Conservation (phyloP, 1,140 invertebrate genomes). For the Glossosoma conforme region DNA sequence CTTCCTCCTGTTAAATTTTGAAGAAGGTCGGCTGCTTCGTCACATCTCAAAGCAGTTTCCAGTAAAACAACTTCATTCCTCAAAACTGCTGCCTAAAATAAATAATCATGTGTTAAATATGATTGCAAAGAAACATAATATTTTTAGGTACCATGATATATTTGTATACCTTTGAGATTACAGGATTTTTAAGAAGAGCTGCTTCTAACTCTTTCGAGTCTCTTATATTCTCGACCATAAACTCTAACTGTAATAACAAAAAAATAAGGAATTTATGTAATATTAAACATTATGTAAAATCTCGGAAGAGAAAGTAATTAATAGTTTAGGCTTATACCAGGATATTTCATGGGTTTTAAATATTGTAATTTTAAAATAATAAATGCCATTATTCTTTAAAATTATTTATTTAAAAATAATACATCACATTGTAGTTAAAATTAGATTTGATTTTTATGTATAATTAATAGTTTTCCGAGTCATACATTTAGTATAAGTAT, state of each 20-base stretch:
- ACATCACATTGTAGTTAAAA: too few species aligned
- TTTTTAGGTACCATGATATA: not conserved
- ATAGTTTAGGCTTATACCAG: too few species aligned
- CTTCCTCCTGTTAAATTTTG: slow-evolving; percentile 15
- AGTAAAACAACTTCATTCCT: slow-evolving; percentile 24
- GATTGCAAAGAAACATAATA: not conserved
- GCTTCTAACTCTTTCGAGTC: slow-evolving; percentile 17
- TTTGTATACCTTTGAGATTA: slow-evolving; percentile 18
- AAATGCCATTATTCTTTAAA: too few species aligned
- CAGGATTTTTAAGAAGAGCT: slow-evolving; percentile 13
- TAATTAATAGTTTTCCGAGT: too few species aligned
- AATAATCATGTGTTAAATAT: not conserved
- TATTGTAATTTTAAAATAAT: too few species aligned
- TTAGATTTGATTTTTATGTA: too few species aligned
- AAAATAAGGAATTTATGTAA: too few species aligned
- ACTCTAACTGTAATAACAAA: slow-evolving; percentile 29
- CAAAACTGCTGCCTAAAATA: slow-evolving; percentile 22
- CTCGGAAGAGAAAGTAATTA: too few species aligned
- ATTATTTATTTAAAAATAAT: too few species aligned
- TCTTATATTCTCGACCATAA: slow-evolving; percentile 26
- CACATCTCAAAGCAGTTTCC: slow-evolving; percentile 22
- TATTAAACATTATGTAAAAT: too few species aligned
- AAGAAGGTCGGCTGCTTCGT: slow-evolving; percentile 16
- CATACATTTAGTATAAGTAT: too few species aligned
- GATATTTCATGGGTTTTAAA: too few species aligned